Percentiles rank a stretch among this genome's conserved stretches.
Conservation (phyloP, 2,113 vertebrate species). For the Gavialis gangeticus region DNA sequence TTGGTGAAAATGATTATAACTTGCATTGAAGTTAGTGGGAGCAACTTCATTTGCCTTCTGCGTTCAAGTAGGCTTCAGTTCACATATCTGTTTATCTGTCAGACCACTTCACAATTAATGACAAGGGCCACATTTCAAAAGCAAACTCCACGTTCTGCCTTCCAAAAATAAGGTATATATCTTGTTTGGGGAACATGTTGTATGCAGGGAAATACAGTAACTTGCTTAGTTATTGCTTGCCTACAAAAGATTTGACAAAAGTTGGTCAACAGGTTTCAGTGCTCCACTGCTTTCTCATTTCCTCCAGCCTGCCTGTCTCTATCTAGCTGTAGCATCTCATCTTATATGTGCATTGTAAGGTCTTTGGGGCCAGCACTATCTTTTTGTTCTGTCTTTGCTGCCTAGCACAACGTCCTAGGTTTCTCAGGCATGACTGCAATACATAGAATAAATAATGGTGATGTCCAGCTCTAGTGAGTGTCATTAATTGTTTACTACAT, state of each 20-base stretch:
- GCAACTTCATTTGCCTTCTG: not conserved
- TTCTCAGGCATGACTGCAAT: not conserved
- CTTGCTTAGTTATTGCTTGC: not conserved
- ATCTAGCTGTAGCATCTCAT: not conserved
- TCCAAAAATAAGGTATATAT: no score
- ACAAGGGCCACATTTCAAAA: not conserved
- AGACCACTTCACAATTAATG: not conserved
- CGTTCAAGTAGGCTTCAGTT: not conserved
- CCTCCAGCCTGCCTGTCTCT: not conserved
- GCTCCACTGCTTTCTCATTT: not conserved
- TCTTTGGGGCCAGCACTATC: fast-evolving
- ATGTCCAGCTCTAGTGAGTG: not conserved
- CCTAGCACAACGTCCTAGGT: not conserved
- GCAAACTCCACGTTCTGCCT: not conserved
- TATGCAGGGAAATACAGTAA: no score
- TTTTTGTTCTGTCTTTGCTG: fast-evolving
- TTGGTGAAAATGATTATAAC: fast-evolving
- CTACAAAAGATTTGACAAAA: not conserved
- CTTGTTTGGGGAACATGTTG: no score
- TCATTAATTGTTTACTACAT: not conserved
- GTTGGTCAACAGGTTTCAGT: not conserved
- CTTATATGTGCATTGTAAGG: fast-evolving
- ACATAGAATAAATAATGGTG: not conserved
- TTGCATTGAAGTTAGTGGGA: not conserved
- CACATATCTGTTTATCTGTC: not conserved